Evolutionary conservation across 1,140 invertebrate genomes (phyloP), one percentile per base, ranked within the genome.

Genomic region (Leptoteleia sp.): DNA sequence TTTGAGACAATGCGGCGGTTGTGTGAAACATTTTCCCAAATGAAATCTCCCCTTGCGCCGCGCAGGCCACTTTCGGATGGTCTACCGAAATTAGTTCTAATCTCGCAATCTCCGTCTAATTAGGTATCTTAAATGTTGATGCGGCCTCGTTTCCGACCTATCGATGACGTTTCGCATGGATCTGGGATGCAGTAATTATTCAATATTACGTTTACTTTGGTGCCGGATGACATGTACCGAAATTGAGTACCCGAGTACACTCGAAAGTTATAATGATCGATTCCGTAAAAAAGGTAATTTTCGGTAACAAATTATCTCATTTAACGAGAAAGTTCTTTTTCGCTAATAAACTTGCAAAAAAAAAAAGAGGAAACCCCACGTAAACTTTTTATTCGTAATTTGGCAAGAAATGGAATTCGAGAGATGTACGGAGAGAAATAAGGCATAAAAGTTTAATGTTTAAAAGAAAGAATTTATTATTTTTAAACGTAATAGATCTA

Each of bases 21-120:
- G 68, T 65, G 59, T 65, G 50, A 75, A 57, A 59, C 70, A 65
- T 75, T 75, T 73, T 57, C 70, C 37, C 52, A 65, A 52, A 75
- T 75, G 59, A 75, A 59, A 59, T 65, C 50, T 62, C 50, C 50
- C 50, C 57, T 62, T 8, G 15, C 29, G 4, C 13, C 50, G 8
- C 33, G 13, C 33, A n/a, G 50, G 6, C 48, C 48, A 42, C 70
- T 73, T 50, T 40, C 59, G 59, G 22, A 11, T 31, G 52, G 59
- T 73, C 59, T 59, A 73, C 59, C 52, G 29, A 73, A 73, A 73
- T 73, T 73, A 59, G 57, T 65, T 73, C 70, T 73, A 65, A 73
- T 73, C 70, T 57, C 8, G 17, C 50, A 16, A 65, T 65, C 59
- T 65, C 59, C 33, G 50, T 59, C 70, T 73, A 73, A 73, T 73